Percentiles rank a stretch among this genome's conserved stretches.
Conservation (phyloP, 37 sponge, comb jelly and placozoan genomes). For the Agelas oroides region DNA sequence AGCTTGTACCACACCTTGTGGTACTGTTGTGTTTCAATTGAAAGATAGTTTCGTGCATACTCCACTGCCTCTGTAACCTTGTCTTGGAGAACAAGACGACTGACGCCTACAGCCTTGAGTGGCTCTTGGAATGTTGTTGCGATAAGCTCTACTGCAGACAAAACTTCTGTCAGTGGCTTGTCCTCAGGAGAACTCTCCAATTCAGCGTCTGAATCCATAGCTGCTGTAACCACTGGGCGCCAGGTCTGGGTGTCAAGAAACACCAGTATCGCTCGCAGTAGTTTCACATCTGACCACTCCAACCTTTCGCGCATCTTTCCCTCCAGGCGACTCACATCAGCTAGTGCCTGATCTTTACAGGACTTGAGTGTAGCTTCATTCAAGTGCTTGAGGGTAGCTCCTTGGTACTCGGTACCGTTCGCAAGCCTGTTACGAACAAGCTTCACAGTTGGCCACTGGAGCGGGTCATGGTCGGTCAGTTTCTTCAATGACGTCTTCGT, state of each 20-base stretch:
- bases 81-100: constrained; percentile 19
- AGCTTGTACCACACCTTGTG: too few species aligned
- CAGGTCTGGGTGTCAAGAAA: constrained; percentile 12
- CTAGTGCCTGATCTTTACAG: constrained; percentile 33
- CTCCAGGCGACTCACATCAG: constrained; percentile 27
- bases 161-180: constrained; percentile 10
- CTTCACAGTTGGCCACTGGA: constrained; percentile 38
- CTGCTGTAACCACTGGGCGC: not conserved
- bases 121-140: constrained; percentile 28
- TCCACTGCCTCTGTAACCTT: constrained; percentile 39
- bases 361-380: not conserved
- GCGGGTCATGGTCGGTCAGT: constrained; percentile 19
- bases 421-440: constrained; percentile 11
- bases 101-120: constrained; percentile 17
- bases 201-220: not conserved
- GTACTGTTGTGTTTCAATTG: too few species aligned
- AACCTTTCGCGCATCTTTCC: constrained; percentile 5
- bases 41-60: constrained; percentile 49
- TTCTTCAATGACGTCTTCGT: constrained; percentile 5
- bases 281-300: not conserved
- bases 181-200: not conserved
- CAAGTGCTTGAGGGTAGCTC: constrained; percentile 2
- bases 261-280: not conserved
- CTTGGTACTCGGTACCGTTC: constrained; percentile 27
- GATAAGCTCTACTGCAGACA: constrained; percentile 18